phyloP scores from a whole-genome alignment of 2,797 vertebrate genomes.

The Cirrhinus mrigala region DNA sequence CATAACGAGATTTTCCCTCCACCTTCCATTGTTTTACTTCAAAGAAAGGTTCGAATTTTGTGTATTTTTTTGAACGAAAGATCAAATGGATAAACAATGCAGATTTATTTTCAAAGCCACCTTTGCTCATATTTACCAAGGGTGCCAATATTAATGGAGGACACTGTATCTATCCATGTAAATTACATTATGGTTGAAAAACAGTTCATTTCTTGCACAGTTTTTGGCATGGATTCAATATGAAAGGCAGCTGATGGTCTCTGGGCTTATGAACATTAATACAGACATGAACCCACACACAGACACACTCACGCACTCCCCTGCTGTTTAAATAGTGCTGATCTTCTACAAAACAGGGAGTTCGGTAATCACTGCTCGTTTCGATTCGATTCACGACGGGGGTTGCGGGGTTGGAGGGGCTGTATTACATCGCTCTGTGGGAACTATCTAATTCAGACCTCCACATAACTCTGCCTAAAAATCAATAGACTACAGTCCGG shows the following conservation, averaged over 20 bases:
- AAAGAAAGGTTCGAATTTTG: no score
- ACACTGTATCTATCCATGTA: no score
- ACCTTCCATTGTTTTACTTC: no score
- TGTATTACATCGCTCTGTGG: conserved; percentile 57
- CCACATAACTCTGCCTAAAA: conserved; percentile 71
- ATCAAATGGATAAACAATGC: no score
- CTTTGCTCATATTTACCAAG: no score
- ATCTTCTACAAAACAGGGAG: conserved; percentile 43
- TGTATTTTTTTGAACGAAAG: no score
- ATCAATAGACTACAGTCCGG: conserved; percentile 29
- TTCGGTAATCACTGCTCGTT: conserved; percentile 59
- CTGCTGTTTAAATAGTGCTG: conserved; percentile 55
- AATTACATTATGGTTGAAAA: background rate
- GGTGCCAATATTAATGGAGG: no score
- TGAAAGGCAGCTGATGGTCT: conserved; percentile 4
- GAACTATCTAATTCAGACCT: conserved; percentile 63
- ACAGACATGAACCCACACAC: conserved; percentile 28
- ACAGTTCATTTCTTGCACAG: background rate
- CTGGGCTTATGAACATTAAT: conserved; percentile 12
- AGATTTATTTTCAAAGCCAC: no score
- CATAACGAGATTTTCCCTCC: no score
- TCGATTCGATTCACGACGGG: conserved; percentile 52
- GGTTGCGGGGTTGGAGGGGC: background rate
- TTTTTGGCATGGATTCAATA: background rate
- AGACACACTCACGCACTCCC: conserved; percentile 12